Percentiles rank a stretch among this genome's conserved stretches.
Conservation (phyloP, 1,140 invertebrate genomes). For the Drosophila pruinosa region DNA sequence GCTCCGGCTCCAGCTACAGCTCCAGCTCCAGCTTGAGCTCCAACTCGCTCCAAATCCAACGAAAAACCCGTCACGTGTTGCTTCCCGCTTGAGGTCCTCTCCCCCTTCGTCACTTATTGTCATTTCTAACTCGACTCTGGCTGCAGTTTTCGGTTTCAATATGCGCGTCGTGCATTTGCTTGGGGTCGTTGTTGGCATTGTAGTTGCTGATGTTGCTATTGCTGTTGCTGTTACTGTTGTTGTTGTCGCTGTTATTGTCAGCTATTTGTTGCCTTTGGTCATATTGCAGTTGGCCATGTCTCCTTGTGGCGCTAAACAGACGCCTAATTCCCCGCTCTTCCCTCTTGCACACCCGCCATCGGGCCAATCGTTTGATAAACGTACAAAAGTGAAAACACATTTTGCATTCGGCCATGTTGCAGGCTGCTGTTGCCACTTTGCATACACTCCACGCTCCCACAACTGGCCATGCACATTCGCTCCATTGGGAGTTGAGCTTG, state of each 20-base stretch:
- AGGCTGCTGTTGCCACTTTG: constrained; percentile 18
- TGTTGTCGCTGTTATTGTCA: constrained; percentile 62
- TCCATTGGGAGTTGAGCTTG: not conserved
- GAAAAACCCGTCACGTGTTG: constrained; percentile 46
- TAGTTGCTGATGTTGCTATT: constrained; percentile 17
- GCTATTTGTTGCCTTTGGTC: constrained; percentile 75
- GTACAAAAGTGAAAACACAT: constrained; percentile 76
- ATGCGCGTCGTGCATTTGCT: constrained; percentile 75
- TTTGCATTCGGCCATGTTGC: constrained; percentile 47
- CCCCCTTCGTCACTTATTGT: not conserved
- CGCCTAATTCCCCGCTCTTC: not conserved
- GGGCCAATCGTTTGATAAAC: constrained; percentile 61
- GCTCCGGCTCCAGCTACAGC: constrained; percentile 23
- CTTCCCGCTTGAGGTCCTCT: not conserved
- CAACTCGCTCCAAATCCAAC: constrained; percentile 40
- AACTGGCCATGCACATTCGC: not conserved
- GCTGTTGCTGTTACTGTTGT: constrained; percentile 20
- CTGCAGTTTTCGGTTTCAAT: constrained; percentile 75
- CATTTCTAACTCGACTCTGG: constrained; percentile 24
- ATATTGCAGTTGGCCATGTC: constrained; percentile 63
- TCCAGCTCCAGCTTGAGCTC: constrained; percentile 16
- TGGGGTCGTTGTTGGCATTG: constrained; percentile 45
- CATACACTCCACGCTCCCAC: not conserved
- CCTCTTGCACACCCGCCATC: not conserved
- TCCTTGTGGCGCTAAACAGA: constrained; percentile 56